Conservation (phyloP, 2,888 invertebrate genomes). For the Catocala nupta region DNA sequence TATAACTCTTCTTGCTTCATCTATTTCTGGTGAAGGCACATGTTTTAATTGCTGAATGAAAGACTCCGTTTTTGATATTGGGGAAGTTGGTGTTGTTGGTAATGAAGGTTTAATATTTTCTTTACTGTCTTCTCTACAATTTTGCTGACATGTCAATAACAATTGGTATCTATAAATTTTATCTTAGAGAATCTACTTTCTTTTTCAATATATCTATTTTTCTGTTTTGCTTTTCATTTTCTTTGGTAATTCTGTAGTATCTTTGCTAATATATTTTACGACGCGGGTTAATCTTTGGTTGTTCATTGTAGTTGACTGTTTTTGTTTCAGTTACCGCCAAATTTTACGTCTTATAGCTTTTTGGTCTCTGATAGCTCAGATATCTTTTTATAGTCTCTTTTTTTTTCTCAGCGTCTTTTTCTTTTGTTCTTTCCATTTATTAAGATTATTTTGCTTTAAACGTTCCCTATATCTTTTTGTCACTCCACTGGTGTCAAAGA, state of each 20-base stretch:
- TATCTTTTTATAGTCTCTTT: constrained; percentile 9
- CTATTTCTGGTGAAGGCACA: constrained; percentile 4
- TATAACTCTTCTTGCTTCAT: constrained; percentile 10
- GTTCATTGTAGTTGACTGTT: neutral
- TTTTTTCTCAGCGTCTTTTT: constrained; percentile 7
- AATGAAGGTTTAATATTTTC: constrained; percentile 12
- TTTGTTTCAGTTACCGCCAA: constrained; percentile 6
- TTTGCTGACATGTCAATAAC: constrained; percentile 12
- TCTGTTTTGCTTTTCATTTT: constrained; percentile 9
- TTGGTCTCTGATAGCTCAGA: constrained; percentile 6
- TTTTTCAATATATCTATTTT: constrained; percentile 15
- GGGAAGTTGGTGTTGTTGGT: constrained; percentile 5
- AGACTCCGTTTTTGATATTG: constrained; percentile 8
- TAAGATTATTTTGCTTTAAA: constrained; percentile 8
- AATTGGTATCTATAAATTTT: constrained; percentile 19
- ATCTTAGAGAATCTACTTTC: constrained; percentile 13
- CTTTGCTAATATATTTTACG: constrained; percentile 13
- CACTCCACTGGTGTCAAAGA: constrained; percentile 3
- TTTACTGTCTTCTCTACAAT: constrained; percentile 1
- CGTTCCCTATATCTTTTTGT: constrained; percentile 11
- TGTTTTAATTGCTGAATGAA: neutral
- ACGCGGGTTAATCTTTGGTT: neutral
- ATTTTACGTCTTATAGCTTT: constrained; percentile 5
- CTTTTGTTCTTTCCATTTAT: constrained; percentile 9
- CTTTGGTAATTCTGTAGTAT: constrained; percentile 17